Conservation (phyloP, 2,797 vertebrate genomes). For the Gallinago nigripennis region DNA sequence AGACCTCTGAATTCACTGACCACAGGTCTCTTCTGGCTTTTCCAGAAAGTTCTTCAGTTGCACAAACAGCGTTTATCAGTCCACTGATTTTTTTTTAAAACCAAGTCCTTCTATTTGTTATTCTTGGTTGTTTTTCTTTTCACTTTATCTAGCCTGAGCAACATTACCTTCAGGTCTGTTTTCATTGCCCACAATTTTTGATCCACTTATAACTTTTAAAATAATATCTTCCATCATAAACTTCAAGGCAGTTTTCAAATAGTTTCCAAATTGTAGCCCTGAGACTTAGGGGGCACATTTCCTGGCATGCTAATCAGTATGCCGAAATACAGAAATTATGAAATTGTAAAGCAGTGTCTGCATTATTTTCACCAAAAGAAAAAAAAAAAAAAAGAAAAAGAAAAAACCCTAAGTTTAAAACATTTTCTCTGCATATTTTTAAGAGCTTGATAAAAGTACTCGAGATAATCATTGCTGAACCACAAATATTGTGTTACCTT, state of each 20-base stretch:
- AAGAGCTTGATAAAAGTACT: neutral
- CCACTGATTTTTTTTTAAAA: neutral
- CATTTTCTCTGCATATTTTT: neutral
- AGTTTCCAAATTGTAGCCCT: neutral
- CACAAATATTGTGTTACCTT: neutral
- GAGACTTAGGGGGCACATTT: neutral
- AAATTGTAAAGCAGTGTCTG: neutral
- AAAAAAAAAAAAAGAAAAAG: neutral
- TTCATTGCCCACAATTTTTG: neutral
- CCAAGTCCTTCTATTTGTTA: slow-evolving; percentile 5
- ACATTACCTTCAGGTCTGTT: neutral
- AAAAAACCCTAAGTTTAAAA: neutral
- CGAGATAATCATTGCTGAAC: neutral
- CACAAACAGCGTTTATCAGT: neutral
- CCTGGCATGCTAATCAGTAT: neutral
- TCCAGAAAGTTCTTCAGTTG: neutral
- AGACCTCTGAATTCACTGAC: neutral
- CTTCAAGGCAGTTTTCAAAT: neutral
- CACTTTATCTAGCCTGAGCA: neutral
- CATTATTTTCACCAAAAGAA: neutral
- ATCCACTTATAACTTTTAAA: neutral
- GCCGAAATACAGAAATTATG: neutral
- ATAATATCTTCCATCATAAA: neutral
- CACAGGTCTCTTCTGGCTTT: neutral
- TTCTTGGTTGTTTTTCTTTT: slow-evolving; percentile 43